Evolutionary conservation across 2,797 vertebrate genomes (phyloP).

Genomic region (Pyrocephalus nanus): DNA sequence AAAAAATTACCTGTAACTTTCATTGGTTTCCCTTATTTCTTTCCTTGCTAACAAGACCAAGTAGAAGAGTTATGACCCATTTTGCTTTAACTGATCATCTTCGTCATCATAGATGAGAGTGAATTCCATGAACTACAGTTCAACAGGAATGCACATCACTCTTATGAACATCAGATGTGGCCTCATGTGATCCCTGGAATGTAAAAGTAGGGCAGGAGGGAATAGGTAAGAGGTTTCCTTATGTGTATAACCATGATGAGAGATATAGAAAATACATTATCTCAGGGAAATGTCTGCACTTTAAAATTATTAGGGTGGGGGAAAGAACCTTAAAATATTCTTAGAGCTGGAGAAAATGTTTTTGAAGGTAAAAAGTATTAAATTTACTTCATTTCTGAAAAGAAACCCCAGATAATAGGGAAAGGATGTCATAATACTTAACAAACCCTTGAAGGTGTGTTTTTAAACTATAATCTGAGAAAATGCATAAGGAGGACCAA

Average conservation of each 20-base stretch:
- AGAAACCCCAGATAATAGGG: background rate
- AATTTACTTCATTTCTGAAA: background rate
- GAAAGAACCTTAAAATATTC: background rate
- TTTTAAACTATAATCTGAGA: background rate
- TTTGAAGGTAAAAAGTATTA: background rate
- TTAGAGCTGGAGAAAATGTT: background rate
- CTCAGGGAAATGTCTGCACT: background rate
- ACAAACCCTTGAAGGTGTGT: background rate
- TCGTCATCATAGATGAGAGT: background rate
- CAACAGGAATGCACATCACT: background rate
- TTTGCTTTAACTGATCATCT: background rate
- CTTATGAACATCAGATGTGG: background rate
- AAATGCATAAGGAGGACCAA: background rate
- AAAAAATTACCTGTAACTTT: background rate
- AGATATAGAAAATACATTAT: background rate
- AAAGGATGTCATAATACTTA: background rate
- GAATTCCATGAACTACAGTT: background rate
- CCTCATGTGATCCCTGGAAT: background rate
- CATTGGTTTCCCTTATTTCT: background rate
- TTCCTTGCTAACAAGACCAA: background rate
- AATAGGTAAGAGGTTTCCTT: background rate
- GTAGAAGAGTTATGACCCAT: background rate
- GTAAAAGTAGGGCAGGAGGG: background rate
- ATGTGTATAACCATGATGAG: background rate
- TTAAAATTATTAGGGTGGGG: background rate